Evolutionary conservation across 2,113 vertebrate genomes (phyloP).

Genomic region (Mandrillus leucophaeus): DNA sequence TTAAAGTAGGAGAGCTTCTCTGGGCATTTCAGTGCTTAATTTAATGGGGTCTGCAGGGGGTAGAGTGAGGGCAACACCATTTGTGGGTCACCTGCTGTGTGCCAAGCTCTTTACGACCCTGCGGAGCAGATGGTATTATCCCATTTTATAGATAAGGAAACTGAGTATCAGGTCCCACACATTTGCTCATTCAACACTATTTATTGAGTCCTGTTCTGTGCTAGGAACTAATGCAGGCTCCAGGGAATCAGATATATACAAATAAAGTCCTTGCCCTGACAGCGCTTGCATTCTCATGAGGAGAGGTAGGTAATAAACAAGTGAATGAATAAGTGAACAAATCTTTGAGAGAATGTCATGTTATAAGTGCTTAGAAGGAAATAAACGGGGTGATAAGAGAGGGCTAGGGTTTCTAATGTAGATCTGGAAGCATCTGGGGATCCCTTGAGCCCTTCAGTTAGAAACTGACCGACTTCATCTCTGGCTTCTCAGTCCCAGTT

Average conservation of each 20-base stretch:
- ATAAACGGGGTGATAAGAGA: background rate
- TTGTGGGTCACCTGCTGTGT: background rate
- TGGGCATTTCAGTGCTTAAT: background rate
- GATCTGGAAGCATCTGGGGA: background rate
- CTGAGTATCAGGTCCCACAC: background rate
- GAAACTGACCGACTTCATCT: background rate
- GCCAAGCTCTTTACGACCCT: background rate
- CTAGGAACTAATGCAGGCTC: background rate
- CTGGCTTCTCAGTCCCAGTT: background rate
- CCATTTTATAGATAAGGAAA: conserved; percentile 27
- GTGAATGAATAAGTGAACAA: background rate
- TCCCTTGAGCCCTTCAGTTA: background rate
- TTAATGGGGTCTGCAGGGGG: background rate
- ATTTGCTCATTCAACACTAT: background rate
- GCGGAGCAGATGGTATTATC: background rate
- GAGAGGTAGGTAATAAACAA: background rate
- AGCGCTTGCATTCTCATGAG: background rate
- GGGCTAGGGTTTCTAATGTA: background rate
- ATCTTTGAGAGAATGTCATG: background rate
- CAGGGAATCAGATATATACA: background rate
- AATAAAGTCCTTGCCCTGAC: background rate
- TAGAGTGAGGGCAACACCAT: background rate
- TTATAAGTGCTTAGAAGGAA: background rate
- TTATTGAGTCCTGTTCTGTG: background rate
- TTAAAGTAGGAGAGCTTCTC: background rate